Evolutionary conservation across 1,140 invertebrate species (phyloP).

Genomic region (Ruditapes philippinarum): DNA sequence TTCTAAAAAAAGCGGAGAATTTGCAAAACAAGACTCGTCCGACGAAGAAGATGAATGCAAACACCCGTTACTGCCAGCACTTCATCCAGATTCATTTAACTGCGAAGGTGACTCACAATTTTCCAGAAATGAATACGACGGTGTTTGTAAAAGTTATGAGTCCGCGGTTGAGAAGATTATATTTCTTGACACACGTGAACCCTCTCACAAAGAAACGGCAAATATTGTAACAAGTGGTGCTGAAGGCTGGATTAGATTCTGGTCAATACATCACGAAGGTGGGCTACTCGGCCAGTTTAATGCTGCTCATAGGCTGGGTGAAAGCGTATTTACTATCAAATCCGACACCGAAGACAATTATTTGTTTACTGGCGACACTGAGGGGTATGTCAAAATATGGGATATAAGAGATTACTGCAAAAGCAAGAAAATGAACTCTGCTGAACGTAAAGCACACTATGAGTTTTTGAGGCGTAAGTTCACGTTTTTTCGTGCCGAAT

Average conservation of each 20-base stretch:
- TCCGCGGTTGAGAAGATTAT: constrained; percentile 83
- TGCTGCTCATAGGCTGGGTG: constrained; percentile 87
- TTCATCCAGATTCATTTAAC: constrained; percentile 36
- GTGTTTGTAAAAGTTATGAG: constrained; percentile 84
- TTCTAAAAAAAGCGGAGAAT: neutral
- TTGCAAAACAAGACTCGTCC: neutral
- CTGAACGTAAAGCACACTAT: constrained; percentile 83
- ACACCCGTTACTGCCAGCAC: constrained; percentile 63
- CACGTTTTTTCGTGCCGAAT: constrained; percentile 88
- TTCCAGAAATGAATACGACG: constrained; percentile 79
- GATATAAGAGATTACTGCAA: constrained; percentile 82
- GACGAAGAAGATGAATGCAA: constrained; percentile 46
- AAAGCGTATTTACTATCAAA: constrained; percentile 77
- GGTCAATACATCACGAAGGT: constrained; percentile 83
- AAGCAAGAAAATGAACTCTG: constrained; percentile 66
- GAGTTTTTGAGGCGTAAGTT: constrained; percentile 90
- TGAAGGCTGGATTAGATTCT: constrained; percentile 85
- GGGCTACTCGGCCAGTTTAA: constrained; percentile 84
- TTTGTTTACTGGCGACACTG: constrained; percentile 83
- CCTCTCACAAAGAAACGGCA: constrained; percentile 78
- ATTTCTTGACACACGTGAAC: constrained; percentile 79
- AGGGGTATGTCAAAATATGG: constrained; percentile 84
- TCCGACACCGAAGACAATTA: constrained; percentile 78
- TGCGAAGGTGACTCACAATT: neutral
- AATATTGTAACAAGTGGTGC: constrained; percentile 81